A percentile compares a stretch with the other conserved stretches of the same genome.
phyloP scores from a whole-genome alignment of 2,113 vertebrate genomes.

The Manacus vitellinus region DNA sequence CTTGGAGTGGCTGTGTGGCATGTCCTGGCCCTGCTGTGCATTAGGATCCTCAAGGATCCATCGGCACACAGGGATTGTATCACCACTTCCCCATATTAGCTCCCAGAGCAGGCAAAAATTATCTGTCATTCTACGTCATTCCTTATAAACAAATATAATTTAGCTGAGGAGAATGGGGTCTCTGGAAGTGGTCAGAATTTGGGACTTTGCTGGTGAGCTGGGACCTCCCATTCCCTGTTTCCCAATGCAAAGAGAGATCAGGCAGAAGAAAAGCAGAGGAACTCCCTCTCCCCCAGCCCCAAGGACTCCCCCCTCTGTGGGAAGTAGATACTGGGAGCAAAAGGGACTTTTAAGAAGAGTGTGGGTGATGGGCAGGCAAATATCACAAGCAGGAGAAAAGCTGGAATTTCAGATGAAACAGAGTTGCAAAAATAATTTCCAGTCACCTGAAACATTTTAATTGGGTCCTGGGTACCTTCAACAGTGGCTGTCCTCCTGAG shows the following conservation, averaged over 20 bases:
- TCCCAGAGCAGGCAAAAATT: not conserved
- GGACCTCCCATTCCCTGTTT: not conserved
- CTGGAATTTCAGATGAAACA: not conserved
- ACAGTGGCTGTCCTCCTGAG: not conserved
- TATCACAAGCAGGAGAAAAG: not conserved
- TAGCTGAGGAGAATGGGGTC: not conserved
- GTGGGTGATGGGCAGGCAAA: not conserved
- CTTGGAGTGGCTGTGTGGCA: not conserved
- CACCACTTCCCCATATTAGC: not conserved
- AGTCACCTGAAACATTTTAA: not conserved
- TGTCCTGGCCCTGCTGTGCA: rapidly evolving
- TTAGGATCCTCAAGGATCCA: not conserved
- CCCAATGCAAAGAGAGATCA: not conserved
- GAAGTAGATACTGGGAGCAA: rapidly evolving
- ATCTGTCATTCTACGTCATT: not conserved
- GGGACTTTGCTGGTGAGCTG: not conserved
- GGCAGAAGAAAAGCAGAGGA: not conserved
- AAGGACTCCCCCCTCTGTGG: not conserved
- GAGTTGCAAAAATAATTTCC: not conserved
- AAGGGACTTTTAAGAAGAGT: not conserved
- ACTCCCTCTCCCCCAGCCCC: not conserved
- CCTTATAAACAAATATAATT: not conserved
- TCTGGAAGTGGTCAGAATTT: rapidly evolving
- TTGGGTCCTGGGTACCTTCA: not conserved
- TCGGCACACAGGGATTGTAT: not conserved